phyloP scores from a whole-genome alignment of 1,140 invertebrate species.

The Rhyzopertha dominica region DNA sequence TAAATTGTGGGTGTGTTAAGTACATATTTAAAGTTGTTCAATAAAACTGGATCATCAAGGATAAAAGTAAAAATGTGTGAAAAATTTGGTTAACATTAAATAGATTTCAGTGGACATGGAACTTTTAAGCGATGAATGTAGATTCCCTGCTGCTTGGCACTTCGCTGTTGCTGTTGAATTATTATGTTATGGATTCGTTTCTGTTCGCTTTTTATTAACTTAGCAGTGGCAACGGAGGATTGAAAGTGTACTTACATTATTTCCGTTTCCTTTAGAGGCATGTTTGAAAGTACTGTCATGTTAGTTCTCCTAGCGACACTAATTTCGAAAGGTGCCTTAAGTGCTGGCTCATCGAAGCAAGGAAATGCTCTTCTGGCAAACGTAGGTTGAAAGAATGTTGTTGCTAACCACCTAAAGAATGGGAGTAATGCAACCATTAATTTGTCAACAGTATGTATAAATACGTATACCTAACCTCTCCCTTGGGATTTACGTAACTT shows the following conservation, averaged over 20 bases:
- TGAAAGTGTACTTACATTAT: slow-evolving; percentile 35
- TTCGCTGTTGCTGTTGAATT: no score
- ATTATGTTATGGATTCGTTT: no score
- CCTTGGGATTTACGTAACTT: slow-evolving; percentile 28
- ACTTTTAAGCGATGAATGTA: slow-evolving; percentile 1
- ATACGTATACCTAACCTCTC: slow-evolving; percentile 27
- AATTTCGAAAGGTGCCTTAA: slow-evolving; percentile 75
- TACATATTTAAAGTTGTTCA: no score
- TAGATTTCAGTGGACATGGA: not conserved
- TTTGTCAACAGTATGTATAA: not conserved
- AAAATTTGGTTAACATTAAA: not conserved
- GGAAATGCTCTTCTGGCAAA: slow-evolving; percentile 82
- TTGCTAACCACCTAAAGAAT: slow-evolving; percentile 42
- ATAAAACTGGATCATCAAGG: slow-evolving; percentile 9
- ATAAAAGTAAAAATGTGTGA: not conserved
- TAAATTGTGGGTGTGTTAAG: no score
- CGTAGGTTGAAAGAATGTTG: slow-evolving; percentile 80
- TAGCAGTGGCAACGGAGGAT: no score
- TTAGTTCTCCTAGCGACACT: slow-evolving; percentile 59
- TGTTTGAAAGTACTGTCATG: slow-evolving; percentile 61
- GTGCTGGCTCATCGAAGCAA: slow-evolving; percentile 84
- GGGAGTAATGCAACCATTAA: slow-evolving; percentile 6
- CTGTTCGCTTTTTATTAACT: no score
- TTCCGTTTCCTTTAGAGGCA: slow-evolving; percentile 48
- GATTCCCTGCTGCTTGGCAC: not conserved